phyloP scores from a whole-genome alignment of 1,140 invertebrate genomes.

The Nomia melanderi region DNA sequence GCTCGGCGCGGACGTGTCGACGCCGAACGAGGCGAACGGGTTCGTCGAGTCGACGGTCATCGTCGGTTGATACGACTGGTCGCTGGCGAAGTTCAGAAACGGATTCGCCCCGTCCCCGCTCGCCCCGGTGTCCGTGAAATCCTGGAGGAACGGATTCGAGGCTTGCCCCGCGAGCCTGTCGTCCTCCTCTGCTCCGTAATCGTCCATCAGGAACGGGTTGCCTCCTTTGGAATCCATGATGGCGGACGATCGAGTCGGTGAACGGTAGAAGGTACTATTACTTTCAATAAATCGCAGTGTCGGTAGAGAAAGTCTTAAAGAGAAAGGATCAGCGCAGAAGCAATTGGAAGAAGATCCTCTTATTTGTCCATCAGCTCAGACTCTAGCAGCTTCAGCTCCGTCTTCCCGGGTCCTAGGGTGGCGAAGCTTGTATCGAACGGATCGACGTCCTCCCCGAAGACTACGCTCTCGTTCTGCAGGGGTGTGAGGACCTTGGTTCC shows the following conservation, averaged over 20 bases:
- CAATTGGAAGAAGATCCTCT: not conserved
- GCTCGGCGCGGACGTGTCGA: constrained; percentile 59
- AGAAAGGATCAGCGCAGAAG: not conserved
- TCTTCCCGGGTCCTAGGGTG: constrained; percentile 82
- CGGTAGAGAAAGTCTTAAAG: constrained; percentile 2
- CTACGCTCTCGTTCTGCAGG: constrained; percentile 63
- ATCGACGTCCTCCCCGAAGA: constrained; percentile 80
- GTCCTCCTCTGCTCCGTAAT: constrained; percentile 75
- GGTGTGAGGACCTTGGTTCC: constrained; percentile 79
- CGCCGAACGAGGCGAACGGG: constrained; percentile 82
- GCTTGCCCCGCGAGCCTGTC: constrained; percentile 74
- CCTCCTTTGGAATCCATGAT: constrained; percentile 82
- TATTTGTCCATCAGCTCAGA: constrained; percentile 80
- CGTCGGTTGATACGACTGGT: constrained; percentile 71
- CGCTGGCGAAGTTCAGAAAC: constrained; percentile 83
- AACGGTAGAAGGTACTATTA: no score
- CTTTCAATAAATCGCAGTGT: not conserved
- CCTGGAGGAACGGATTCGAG: constrained; percentile 89
- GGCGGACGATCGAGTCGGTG: not conserved
- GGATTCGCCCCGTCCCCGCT: constrained; percentile 79
- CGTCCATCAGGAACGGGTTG: constrained; percentile 90
- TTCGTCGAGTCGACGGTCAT: constrained; percentile 79
- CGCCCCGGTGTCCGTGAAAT: constrained; percentile 69
- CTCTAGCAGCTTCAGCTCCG: constrained; percentile 84
- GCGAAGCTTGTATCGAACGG: constrained; percentile 86